Conservation (phyloP, 2,888 invertebrate genomes). For the Amitus sp. region DNA sequence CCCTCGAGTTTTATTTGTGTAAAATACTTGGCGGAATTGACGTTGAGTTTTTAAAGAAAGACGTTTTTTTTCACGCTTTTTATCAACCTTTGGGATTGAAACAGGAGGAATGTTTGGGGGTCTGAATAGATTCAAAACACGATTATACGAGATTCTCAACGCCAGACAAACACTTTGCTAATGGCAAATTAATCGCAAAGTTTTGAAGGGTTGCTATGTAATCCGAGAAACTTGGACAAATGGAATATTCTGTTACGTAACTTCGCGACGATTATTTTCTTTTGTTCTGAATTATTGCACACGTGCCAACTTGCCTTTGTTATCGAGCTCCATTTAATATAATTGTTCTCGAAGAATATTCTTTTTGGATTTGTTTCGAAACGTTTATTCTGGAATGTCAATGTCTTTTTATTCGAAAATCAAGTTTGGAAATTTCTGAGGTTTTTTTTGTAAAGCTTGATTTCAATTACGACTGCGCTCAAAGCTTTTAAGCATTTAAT, state of each 20-base stretch:
- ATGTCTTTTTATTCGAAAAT: not conserved
- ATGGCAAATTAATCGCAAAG: not conserved
- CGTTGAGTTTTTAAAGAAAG: not conserved
- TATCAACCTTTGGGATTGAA: not conserved
- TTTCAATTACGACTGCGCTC: not conserved
- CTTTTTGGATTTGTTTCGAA: not conserved
- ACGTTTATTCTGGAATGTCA: not conserved
- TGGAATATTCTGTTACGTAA: not conserved
- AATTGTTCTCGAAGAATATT: not conserved
- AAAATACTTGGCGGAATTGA: not conserved
- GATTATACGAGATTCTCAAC: not conserved
- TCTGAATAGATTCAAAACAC: no score
- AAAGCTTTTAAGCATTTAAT: not conserved
- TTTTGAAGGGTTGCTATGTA: not conserved
- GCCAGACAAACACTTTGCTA: not conserved
- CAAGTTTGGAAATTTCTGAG: not conserved
- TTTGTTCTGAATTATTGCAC: not conserved
- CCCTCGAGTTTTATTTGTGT: not conserved
- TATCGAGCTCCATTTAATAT: not conserved
- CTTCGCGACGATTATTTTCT: not conserved
- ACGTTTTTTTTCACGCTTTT: no score
- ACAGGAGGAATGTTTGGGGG: no score
- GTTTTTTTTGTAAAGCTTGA: not conserved
- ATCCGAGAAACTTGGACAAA: not conserved
- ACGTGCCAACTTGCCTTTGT: conserved; percentile 3